Evolutionary conservation across 2,797 vertebrate species (phyloP), one percentile per base, ranked within the genome.

Genomic region (Mus minutoides): DNA sequence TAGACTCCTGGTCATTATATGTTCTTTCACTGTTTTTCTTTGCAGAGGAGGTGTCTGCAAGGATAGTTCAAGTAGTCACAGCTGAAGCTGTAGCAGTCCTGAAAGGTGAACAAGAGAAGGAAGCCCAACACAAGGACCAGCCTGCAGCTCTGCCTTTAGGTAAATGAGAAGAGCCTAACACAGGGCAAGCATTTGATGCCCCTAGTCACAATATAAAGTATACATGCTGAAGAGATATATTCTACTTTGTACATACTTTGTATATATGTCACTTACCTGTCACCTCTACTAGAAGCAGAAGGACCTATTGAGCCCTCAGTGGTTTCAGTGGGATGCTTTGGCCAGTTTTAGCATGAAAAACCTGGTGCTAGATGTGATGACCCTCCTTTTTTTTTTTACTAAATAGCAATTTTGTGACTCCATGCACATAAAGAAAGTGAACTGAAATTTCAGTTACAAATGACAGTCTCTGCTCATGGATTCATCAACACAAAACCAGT

Each of bases 21-120:
- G 94, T 97, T 96, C 95, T 96, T 94, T 94, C 97, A n/a, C 98
- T 96, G n/a, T 94, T 95, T 98, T 97, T 97, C 83, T 67, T 98
- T 98, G 94, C 98, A 99, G 99, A 99, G 97, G 99, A 99, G 99
- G 99, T 99, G 96, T 99, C 99, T 80, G 99, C 99, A 0, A 99
- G 99, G 97, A 99, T 99, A 96, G 99, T 99, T 94, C 99, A 99
- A 98, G 99, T 99, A 98, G 99, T 99, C 97, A 99, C 99, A 2
- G 99, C 99, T 54, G 99, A 99, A 98, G 99, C 99, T 92, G 99
- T 99, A 97, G 99, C 99, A 0, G 99, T 99, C 76, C 99, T 99
- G 97, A 99, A 99, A 98, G 99, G 99, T 24, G 99, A 99, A 98
- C 99, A 99, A 97, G 99, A 99, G 97, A 98, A 98, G 97, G 98